Conservation (phyloP, 2,113 vertebrate species). For the Azemiops feae region DNA sequence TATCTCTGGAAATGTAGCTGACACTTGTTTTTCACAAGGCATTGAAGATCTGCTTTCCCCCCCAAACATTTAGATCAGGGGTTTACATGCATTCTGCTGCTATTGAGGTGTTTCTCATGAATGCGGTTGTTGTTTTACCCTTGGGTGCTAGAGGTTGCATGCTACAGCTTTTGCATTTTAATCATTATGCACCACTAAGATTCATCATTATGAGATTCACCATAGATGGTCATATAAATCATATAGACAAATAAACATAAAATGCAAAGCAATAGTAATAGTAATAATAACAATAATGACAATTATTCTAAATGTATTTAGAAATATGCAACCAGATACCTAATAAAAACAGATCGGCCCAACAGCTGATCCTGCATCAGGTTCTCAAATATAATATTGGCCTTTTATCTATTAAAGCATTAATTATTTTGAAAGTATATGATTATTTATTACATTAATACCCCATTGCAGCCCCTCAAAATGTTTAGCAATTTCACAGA, state of each 20-base stretch:
- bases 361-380: background rate
- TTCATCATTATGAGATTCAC: background rate
- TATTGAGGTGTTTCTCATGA: background rate
- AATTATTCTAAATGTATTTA: background rate
- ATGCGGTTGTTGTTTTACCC: background rate
- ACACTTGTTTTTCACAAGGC: background rate
- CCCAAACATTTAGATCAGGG: background rate
- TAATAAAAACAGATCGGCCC: background rate
- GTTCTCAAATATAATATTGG: background rate
- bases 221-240: background rate
- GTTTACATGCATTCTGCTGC: background rate
- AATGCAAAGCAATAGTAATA: background rate
- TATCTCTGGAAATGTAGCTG: background rate
- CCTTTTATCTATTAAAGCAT: background rate
- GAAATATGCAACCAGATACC: background rate
- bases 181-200: background rate
- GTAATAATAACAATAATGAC: background rate
- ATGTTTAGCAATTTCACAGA: background rate
- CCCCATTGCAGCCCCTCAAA: background rate
- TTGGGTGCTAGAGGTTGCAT: background rate
- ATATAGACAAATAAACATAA: background rate
- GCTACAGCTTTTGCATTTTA: background rate
- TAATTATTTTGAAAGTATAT: slow-evolving; percentile 19
- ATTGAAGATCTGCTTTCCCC: background rate
- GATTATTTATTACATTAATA: background rate